Percentiles rank a stretch among this genome's conserved stretches.
Conservation (phyloP, 2,113 vertebrate genomes). For the Hypomesus transpacificus region DNA sequence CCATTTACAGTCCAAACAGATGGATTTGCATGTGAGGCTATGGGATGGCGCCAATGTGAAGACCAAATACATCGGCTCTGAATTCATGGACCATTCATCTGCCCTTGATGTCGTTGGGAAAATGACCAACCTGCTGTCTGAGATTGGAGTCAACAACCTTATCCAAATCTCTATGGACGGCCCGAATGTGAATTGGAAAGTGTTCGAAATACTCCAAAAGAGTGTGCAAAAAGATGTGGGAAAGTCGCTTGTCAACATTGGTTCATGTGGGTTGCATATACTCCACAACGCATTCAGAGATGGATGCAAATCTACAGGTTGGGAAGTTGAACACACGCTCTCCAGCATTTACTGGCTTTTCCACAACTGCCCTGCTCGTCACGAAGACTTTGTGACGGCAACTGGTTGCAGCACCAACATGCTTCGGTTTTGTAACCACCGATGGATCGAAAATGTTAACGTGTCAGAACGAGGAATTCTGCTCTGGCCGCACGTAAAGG, state of each 20-base stretch:
- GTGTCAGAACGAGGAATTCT: too few relatives aligned
- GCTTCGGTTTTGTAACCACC: too few relatives aligned
- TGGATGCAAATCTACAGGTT: slow-evolving; percentile 5
- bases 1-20: slow-evolving; percentile 27
- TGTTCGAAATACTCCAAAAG: slow-evolving; percentile 8
- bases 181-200: slow-evolving; percentile 17
- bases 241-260: neutral
- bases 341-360: slow-evolving; percentile 14
- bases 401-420: too few relatives aligned
- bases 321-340: slow-evolving; percentile 15
- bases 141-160: slow-evolving; percentile 19
- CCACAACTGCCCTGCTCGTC: neutral
- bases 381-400: too few relatives aligned
- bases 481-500: too few relatives aligned
- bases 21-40: slow-evolving; percentile 24
- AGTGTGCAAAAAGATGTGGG: neutral
- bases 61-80: slow-evolving; percentile 28
- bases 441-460: too few relatives aligned
- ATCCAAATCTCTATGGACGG: slow-evolving; percentile 26
- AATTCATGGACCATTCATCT: slow-evolving; percentile 23
- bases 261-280: slow-evolving; percentile 1
- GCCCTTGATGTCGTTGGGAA: slow-evolving; percentile 14
- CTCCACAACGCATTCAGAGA: neutral
- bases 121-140: slow-evolving; percentile 21
- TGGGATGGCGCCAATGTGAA: slow-evolving; percentile 14